phyloP scores from a whole-genome alignment of 2,113 vertebrate genomes.

The Poeciliopsis turrubarensis region DNA sequence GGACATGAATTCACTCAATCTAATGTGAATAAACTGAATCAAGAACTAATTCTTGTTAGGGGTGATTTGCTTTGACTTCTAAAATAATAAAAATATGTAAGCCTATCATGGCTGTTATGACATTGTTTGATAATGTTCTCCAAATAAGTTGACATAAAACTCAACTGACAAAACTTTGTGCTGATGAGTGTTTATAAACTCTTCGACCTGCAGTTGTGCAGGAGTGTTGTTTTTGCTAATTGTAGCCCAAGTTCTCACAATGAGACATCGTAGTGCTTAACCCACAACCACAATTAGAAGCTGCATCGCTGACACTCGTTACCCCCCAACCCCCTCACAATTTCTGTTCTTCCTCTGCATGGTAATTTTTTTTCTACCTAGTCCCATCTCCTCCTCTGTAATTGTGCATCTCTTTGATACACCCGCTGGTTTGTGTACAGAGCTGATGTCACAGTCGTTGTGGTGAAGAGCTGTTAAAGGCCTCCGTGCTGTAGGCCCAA shows the following conservation, averaged over 20 bases:
- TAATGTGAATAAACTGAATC: neutral
- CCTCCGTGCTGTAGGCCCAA: slow-evolving; percentile 43
- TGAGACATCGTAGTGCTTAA: slow-evolving; percentile 44
- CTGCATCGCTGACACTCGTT: slow-evolving; percentile 44
- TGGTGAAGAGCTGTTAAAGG: slow-evolving; percentile 60
- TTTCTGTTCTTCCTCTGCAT: neutral
- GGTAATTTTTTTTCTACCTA: slow-evolving; percentile 50
- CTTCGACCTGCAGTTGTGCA: too few relatives aligned
- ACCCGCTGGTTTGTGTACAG: slow-evolving; percentile 72
- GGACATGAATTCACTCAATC: neutral
- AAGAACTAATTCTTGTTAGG: neutral
- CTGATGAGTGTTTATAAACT: too few relatives aligned
- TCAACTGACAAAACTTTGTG: too few relatives aligned
- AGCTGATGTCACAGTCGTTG: slow-evolving; percentile 62
- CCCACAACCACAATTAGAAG: slow-evolving; percentile 68
- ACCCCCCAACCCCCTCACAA: neutral
- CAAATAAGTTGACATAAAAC: neutral
- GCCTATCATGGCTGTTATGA: neutral
- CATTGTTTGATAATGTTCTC: neutral
- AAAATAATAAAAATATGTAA: neutral
- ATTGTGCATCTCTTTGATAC: slow-evolving; percentile 76
- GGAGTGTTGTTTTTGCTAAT: slow-evolving; percentile 33
- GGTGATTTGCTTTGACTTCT: neutral
- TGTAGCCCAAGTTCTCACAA: slow-evolving; percentile 30
- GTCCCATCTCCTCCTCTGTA: slow-evolving; percentile 62